Evolutionary conservation across 2,888 invertebrate species (phyloP), one percentile per base, ranked within the genome.

Genomic region (Dichetophora obliterata): DNA sequence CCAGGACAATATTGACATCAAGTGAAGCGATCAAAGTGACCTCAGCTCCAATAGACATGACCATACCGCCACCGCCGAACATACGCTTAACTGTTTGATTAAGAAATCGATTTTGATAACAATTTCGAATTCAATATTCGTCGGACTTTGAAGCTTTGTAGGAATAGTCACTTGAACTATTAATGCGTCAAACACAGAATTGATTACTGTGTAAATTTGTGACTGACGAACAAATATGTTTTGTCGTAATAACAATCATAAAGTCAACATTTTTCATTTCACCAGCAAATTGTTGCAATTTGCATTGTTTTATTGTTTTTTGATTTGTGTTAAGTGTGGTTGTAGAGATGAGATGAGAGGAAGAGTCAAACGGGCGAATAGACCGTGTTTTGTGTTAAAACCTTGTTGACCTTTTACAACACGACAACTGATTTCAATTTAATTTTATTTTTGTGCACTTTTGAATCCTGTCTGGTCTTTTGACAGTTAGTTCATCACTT

Each of bases 1-100:
- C 70, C 75, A 75, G 75, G 75, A 70, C 34, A 61, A 69, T 75
- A 61, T 50, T 65, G 50, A 50, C 50, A 65, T 14, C 63, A 34
- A 54, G 48, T 48, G 16, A 48, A 48, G 66, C 16, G 63, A 63
- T 31, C 24, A 24, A 43, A 43, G 59, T 3, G 16, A 31, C 24
- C 48, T 50, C 48, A 27, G 27, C 16, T 50, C 34, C 43, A 57
- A 54, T n/a, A n/a, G n/a, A n/a, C 31, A n/a, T 34, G 16, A 71
- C 24, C 27, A 16, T 5, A 3, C n/a, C 24, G 16, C 27, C 27
- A 37, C 0, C 34, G 27, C 27, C 6, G 5, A 37, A 9, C 34
- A 34, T 9, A 34, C 34, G 27, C 65, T 72, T 37, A 22, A 52
- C 50, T 54, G 16, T 72, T 72, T 72, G 34, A 72, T 72, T 43